Conservation (phyloP, 2,113 vertebrate species). For the Raphicerus campestris region DNA sequence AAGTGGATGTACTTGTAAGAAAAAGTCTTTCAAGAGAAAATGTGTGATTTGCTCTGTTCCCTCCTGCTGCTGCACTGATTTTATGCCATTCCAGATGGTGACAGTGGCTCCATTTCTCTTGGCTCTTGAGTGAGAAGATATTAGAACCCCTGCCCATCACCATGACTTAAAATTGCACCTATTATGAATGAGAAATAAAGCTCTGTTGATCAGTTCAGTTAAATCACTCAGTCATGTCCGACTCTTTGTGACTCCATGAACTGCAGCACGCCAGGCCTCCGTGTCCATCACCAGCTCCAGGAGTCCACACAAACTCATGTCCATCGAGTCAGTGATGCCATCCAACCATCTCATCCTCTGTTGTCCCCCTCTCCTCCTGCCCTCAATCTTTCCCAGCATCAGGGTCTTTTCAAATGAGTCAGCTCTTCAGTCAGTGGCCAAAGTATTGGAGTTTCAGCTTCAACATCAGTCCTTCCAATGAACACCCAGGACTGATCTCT, state of each 20-base stretch:
- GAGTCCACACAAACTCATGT: background rate
- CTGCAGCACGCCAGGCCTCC: rapidly evolving
- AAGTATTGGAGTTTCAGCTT: background rate
- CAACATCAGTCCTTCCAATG: background rate
- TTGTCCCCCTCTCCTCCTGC: background rate
- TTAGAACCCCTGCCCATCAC: background rate
- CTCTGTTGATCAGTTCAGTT: background rate
- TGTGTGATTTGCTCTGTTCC: background rate
- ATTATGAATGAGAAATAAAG: background rate
- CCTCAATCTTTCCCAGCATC: background rate
- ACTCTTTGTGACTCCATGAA: background rate
- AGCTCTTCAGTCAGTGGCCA: background rate
- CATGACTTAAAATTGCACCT: background rate
- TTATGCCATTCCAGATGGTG: background rate
- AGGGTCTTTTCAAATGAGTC: background rate
- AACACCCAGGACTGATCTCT: background rate
- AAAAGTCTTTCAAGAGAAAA: background rate
- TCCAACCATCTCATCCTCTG: background rate
- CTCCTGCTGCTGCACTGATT: rapidly evolving
- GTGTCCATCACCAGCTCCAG: rapidly evolving
- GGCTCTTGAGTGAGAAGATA: background rate
- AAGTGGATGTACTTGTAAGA: background rate
- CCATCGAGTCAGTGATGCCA: background rate
- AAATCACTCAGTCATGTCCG: rapidly evolving
- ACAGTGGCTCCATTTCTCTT: background rate